phyloP scores from a whole-genome alignment of 2,113 vertebrate species.

The Pseudopipra pipra region DNA sequence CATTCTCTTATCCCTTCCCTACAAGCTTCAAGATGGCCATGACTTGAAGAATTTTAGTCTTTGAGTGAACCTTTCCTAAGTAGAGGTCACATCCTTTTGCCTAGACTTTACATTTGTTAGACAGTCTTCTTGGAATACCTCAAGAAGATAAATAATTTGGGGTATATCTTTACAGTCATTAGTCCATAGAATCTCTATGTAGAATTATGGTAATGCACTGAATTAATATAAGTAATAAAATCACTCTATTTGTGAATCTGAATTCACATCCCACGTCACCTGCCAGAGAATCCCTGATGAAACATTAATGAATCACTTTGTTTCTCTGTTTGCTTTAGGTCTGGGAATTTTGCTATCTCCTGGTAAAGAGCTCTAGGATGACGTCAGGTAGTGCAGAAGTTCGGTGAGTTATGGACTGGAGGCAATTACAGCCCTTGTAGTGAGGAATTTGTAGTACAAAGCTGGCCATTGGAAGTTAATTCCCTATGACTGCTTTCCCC shows the following conservation, averaged over 20 bases:
- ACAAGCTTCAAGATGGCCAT: constrained; percentile 37
- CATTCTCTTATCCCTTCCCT: constrained; percentile 35
- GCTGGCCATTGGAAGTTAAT: background rate
- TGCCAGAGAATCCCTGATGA: background rate
- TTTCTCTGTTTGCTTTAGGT: constrained; percentile 44
- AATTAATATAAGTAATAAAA: background rate
- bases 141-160: background rate
- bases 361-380: background rate
- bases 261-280: background rate
- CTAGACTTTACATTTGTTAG: background rate
- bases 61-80: constrained; percentile 40
- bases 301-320: constrained; percentile 15
- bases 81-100: constrained; percentile 37
- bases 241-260: background rate
- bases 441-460: background rate
- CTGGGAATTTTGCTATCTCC: background rate
- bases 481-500: background rate
- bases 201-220: background rate
- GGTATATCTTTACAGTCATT: background rate
- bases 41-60: constrained; percentile 55
- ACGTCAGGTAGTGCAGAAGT: background rate
- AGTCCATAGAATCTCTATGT: background rate
- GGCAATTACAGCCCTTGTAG: background rate
- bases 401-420: background rate
- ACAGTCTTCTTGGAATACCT: background rate